phyloP scores from a whole-genome alignment of 2,888 invertebrate species.

The Archips crataeganus region DNA sequence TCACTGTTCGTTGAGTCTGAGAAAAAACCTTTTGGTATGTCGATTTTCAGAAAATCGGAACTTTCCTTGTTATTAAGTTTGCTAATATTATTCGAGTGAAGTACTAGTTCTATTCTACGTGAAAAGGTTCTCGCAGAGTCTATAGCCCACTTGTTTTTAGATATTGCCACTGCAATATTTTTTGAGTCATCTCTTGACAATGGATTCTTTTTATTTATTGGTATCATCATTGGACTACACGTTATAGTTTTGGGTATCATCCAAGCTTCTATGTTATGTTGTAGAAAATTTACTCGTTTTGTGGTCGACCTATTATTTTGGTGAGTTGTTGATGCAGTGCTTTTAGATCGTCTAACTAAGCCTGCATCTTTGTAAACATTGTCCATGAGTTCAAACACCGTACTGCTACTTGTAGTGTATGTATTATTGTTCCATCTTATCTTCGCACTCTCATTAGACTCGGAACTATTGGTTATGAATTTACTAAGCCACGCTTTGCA shows the following conservation, averaged over 20 bases:
- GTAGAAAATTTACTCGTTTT: conserved; percentile 62
- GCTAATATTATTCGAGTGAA: conserved; percentile 61
- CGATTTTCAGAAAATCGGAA: conserved; percentile 67
- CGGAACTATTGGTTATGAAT: conserved; percentile 59
- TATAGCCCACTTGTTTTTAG: conserved; percentile 66
- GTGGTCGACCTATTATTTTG: conserved; percentile 53
- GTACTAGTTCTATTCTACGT: conserved; percentile 66
- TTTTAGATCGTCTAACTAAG: conserved; percentile 61
- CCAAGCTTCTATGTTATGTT: conserved; percentile 70
- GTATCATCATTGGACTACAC: conserved; percentile 48
- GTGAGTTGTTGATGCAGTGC: conserved; percentile 59
- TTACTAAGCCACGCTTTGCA: conserved; percentile 66
- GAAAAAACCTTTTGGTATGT: conserved; percentile 73
- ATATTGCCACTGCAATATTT: conserved; percentile 57
- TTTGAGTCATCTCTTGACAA: conserved; percentile 46
- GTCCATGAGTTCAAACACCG: conserved; percentile 68
- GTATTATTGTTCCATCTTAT: conserved; percentile 72
- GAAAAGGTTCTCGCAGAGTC: conserved; percentile 67
- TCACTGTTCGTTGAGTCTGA: conserved; percentile 59
- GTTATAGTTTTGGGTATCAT: conserved; percentile 68
- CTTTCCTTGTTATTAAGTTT: conserved; percentile 52
- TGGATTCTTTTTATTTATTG: conserved; percentile 43
- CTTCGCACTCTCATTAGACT: conserved; percentile 66
- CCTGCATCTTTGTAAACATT: conserved; percentile 65
- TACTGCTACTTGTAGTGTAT: conserved; percentile 69